Conservation (phyloP, 30 jellyfish, hydroid and myxozoan species). For the Hydractinia echinata region DNA sequence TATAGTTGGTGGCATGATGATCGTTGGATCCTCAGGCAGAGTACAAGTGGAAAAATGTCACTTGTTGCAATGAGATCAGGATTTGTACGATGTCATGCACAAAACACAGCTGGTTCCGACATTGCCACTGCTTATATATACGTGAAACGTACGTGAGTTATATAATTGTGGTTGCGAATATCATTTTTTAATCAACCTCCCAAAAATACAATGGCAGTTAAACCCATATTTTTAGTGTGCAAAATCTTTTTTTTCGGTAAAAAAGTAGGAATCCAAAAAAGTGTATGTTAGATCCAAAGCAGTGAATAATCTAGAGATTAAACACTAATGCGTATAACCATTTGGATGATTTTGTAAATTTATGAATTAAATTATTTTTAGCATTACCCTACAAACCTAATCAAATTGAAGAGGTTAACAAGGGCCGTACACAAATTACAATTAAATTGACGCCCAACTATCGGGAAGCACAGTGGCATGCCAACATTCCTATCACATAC, state of each 20-base stretch:
- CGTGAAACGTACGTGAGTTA: constrained; percentile 59
- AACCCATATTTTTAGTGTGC: too few species aligned
- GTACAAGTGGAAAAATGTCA: background rate
- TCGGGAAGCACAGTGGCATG: constrained; percentile 26
- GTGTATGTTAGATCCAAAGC: background rate
- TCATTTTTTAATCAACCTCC: too few species aligned
- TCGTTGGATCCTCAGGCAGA: background rate
- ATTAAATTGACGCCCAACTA: constrained; percentile 1
- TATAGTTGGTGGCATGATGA: constrained; percentile 24
- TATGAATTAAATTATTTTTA: background rate
- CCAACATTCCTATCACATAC: constrained; percentile 34
- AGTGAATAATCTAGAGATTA: background rate
- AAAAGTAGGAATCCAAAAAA: too few species aligned
- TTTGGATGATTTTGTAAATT: background rate
- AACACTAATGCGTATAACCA: background rate
- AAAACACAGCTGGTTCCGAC: constrained; percentile 59
- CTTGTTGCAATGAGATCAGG: constrained; percentile 34
- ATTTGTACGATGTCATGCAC: constrained; percentile 53
- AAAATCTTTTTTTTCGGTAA: too few species aligned
- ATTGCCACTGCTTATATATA: constrained; percentile 40
- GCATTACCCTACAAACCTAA: constrained; percentile 36
- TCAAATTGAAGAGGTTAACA: background rate
- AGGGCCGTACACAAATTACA: constrained; percentile 22
- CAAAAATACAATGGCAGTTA: too few species aligned
- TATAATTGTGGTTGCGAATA: too few species aligned